Evolutionary conservation across 1,140 invertebrate species (phyloP).

Genomic region (Chelonus insularis): DNA sequence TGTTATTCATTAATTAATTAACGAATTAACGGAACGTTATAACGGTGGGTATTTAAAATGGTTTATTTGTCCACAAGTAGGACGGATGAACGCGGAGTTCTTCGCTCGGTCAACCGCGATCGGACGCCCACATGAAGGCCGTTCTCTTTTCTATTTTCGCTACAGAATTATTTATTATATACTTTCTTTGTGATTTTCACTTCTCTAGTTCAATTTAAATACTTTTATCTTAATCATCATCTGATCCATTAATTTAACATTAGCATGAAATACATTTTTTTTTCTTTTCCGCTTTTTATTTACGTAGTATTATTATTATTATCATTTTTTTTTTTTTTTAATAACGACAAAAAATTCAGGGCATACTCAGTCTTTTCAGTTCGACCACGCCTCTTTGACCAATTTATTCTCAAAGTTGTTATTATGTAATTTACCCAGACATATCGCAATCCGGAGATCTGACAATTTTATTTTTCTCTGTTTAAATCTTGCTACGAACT

Average conservation of each 20-base stretch:
- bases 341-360: conserved; percentile 13
- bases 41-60: conserved; percentile 20
- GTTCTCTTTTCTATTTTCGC: conserved; percentile 22
- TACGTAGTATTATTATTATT: too few relatives aligned
- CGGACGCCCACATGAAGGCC: conserved; percentile 19
- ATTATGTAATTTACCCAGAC: conserved; percentile 13
- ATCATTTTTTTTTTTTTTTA: too few relatives aligned
- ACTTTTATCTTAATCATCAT: not conserved
- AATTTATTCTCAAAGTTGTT: conserved; percentile 19
- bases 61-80: conserved; percentile 22
- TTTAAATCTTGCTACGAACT: not conserved
- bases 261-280: not conserved
- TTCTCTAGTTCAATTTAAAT: not conserved
- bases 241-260: not conserved
- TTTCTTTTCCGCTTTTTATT: too few relatives aligned
- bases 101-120: conserved; percentile 7
- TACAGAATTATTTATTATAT: not conserved
- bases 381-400: conserved; percentile 18
- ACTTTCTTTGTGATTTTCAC: not conserved
- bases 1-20: conserved; percentile 30
- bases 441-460: conserved; percentile 8
- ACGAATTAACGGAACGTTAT: conserved; percentile 30
- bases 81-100: conserved; percentile 6
- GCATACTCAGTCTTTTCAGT: conserved; percentile 2
- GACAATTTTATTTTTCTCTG: not conserved